Percentiles rank a stretch among this genome's conserved stretches.
Evolutionary conservation across 2,888 invertebrate species (phyloP).

Genomic region (Pseudococcus jackbeardsleyi): DNA sequence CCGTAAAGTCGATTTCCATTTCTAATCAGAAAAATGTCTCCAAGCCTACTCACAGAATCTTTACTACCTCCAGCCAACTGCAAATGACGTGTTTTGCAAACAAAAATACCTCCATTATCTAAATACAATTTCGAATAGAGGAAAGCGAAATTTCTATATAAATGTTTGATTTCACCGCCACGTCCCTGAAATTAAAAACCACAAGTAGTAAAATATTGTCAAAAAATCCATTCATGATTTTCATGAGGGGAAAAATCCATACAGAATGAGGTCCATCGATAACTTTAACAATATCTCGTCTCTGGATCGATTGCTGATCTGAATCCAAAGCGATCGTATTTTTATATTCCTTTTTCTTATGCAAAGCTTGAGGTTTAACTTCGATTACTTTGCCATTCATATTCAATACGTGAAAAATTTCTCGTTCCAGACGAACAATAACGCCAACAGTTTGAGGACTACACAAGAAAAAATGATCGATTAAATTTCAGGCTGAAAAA

Average conservation of each 20-base stretch:
- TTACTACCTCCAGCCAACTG: conserved; percentile 83
- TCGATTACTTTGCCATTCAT: conserved; percentile 97
- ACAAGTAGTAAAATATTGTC: conserved; percentile 40
- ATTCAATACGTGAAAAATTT: conserved; percentile 96
- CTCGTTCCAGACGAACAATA: conserved; percentile 95
- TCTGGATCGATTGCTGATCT: conserved; percentile 93
- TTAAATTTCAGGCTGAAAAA: not conserved
- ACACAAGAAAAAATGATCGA: not conserved
- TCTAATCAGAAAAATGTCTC: not conserved
- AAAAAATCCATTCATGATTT: not conserved
- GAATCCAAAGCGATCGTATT: conserved; percentile 94
- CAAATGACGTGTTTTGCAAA: conserved; percentile 94
- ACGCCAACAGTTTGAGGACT: conserved; percentile 96
- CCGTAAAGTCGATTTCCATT: not conserved
- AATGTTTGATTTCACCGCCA: conserved; percentile 96
- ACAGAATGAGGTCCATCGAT: conserved; percentile 96
- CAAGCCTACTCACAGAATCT: conserved; percentile 30
- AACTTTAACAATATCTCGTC: conserved; percentile 96
- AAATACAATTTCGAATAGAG: conserved; percentile 94
- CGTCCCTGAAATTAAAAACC: conserved; percentile 74
- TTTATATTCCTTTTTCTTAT: conserved; percentile 89
- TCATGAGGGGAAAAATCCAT: conserved; percentile 68
- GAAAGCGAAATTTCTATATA: conserved; percentile 96
- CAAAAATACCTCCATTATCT: conserved; percentile 98
- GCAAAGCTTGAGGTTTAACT: conserved; percentile 92